Conservation (phyloP, 2,797 vertebrate genomes). For the Pseudotriccus pelzelni region DNA sequence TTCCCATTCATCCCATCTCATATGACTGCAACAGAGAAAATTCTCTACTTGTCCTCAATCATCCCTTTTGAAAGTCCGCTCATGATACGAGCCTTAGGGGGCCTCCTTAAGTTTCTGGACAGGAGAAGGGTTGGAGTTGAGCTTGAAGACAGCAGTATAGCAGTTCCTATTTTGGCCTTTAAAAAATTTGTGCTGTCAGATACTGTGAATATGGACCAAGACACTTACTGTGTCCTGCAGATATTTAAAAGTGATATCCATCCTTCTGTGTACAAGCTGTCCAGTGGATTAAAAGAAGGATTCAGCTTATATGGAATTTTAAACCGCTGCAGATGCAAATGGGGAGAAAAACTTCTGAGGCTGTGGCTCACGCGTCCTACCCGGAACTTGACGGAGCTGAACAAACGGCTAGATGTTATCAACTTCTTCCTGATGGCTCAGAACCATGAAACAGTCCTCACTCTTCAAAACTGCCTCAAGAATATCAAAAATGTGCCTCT, state of each 20-base stretch:
- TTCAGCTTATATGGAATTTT: slow-evolving; percentile 94
- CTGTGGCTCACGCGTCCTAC: slow-evolving; percentile 94
- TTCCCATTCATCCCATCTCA: slow-evolving; percentile 86
- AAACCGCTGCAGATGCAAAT: slow-evolving; percentile 90
- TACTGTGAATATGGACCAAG: slow-evolving; percentile 74
- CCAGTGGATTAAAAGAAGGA: slow-evolving; percentile 93
- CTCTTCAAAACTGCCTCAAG: slow-evolving; percentile 85
- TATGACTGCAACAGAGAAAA: slow-evolving; percentile 86
- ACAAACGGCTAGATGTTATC: slow-evolving; percentile 91
- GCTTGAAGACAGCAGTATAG: slow-evolving; percentile 86
- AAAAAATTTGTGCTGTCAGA: slow-evolving; percentile 84
- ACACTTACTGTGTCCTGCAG: slow-evolving; percentile 85
- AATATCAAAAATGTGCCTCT: slow-evolving; percentile 91
- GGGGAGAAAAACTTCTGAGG: slow-evolving; percentile 89
- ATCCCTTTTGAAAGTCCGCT: slow-evolving; percentile 90
- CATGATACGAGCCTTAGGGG: slow-evolving; percentile 89
- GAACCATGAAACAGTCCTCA: slow-evolving; percentile 85
- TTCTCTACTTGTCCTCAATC: slow-evolving; percentile 89
- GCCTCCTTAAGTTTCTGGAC: slow-evolving; percentile 92
- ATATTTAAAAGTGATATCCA: slow-evolving; percentile 96
- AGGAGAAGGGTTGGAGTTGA: slow-evolving; percentile 92
- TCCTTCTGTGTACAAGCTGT: slow-evolving; percentile 94
- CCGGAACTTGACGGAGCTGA: slow-evolving; percentile 81
- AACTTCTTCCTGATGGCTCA: slow-evolving; percentile 88
- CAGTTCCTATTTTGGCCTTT: slow-evolving; percentile 90